phyloP scores from a whole-genome alignment of 37 sponge, comb jelly and placozoan species.

The Amphimedon queenslandica region DNA sequence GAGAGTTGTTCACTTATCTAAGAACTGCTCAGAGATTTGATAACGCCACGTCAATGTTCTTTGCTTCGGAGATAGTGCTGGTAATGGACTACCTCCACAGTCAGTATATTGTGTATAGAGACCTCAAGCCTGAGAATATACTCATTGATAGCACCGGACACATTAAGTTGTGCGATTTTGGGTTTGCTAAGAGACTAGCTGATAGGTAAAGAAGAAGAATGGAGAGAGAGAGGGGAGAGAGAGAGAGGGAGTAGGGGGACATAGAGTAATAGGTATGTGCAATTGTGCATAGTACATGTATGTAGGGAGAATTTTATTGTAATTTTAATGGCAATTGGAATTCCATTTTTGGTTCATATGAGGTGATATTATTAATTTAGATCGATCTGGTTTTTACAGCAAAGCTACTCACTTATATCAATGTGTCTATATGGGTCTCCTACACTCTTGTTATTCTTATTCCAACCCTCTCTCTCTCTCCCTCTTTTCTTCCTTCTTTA shows the following conservation, averaged over 20 bases:
- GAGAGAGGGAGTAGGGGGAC: not conserved
- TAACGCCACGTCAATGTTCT: conserved; percentile 69
- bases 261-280: not conserved
- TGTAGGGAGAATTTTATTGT: too few species aligned
- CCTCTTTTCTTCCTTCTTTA: not conserved
- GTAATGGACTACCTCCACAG: conserved; percentile 89
- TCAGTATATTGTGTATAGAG: conserved; percentile 82
- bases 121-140: conserved; percentile 93
- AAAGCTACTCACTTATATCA: too few species aligned
- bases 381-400: too few species aligned
- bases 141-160: conserved; percentile 79
- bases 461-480: not conserved
- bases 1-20: conserved; percentile 94
- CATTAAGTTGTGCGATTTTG: conserved; percentile 89
- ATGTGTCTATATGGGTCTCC: too few species aligned
- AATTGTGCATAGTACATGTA: not conserved
- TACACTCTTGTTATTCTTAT: not conserved
- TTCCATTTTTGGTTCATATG: too few species aligned
- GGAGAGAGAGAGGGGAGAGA: conserved; percentile 44
- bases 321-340: too few species aligned
- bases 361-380: too few species aligned
- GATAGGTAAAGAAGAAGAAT: conserved; percentile 48
- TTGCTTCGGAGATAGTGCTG: conserved; percentile 89
- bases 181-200: conserved; percentile 83
- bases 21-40: conserved; percentile 77